Percentiles rank a stretch among this genome's conserved stretches.
phyloP scores from a whole-genome alignment of 2,797 vertebrate genomes.

The Nyctalus aviator region DNA sequence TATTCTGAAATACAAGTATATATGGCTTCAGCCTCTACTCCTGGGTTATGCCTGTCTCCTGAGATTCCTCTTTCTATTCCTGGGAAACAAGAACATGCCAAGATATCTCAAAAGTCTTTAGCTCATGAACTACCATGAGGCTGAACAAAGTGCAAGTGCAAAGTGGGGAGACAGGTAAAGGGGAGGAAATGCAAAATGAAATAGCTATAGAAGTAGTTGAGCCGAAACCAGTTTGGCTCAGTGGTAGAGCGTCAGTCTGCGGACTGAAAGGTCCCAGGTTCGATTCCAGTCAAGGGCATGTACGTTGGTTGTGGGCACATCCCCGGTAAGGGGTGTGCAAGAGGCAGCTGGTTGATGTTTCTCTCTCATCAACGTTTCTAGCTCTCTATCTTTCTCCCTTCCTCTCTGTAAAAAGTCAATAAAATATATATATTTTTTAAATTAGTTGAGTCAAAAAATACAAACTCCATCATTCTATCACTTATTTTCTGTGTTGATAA shows the following conservation, averaged over 20 bases:
- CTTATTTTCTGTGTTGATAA: slow-evolving; percentile 27
- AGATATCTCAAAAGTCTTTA: slow-evolving; percentile 37
- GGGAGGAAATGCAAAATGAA: not conserved
- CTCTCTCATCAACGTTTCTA: too few species aligned
- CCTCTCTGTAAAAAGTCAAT: too few species aligned
- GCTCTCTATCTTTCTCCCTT: too few species aligned
- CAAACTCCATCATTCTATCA: not conserved
- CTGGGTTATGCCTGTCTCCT: not conserved
- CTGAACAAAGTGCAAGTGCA: not conserved
- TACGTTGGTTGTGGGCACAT: too few species aligned
- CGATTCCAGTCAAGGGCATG: too few species aligned
- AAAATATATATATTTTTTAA: too few species aligned
- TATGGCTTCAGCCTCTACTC: not conserved
- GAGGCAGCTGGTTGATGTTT: too few species aligned
- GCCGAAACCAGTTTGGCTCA: too few species aligned
- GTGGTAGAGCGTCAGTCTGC: too few species aligned
- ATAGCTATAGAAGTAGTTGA: not conserved
- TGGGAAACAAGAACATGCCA: slow-evolving; percentile 12
- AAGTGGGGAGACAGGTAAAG: not conserved
- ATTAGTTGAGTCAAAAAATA: not conserved
- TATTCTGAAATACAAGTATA: not conserved
- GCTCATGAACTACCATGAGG: not conserved
- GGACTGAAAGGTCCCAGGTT: too few species aligned
- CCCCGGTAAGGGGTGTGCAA: too few species aligned
- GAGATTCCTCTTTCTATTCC: not conserved